Percentiles rank a stretch among this genome's conserved stretches.
Evolutionary conservation across 2,888 invertebrate genomes (phyloP).

Genomic region (Calliopum simillimum): DNA sequence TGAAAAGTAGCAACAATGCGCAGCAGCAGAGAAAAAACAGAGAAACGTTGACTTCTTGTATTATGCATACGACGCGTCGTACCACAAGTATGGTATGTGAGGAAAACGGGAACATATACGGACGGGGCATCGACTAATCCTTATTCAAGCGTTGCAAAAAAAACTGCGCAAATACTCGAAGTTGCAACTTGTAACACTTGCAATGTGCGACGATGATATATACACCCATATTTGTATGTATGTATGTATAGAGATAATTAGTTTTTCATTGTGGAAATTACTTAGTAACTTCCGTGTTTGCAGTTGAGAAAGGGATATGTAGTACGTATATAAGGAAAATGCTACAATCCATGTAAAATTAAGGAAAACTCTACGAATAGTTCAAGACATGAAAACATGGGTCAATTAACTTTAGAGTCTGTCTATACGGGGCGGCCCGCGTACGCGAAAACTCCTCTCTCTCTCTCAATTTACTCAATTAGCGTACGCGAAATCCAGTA

Average conservation of each 20-base stretch:
- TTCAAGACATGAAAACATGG: too few species aligned
- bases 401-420: constrained; percentile 7
- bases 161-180: constrained; percentile 14
- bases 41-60: neutral
- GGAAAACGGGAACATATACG: neutral
- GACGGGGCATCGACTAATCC: constrained; percentile 20
- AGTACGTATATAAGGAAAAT: too few species aligned
- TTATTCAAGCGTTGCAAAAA: constrained; percentile 24
- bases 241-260: too few species aligned
- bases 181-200: constrained; percentile 7
- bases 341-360: too few species aligned
- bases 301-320: too few species aligned
- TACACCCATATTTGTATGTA: neutral
- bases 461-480: too few species aligned
- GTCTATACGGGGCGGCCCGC: too few species aligned
- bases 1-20: neutral
- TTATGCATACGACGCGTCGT: neutral
- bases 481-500: too few species aligned
- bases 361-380: too few species aligned
- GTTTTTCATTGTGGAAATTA: too few species aligned
- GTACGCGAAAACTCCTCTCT: too few species aligned
- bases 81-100: neutral
- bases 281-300: too few species aligned
- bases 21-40: neutral
- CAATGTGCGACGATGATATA: neutral